Conservation (phyloP, 2,797 vertebrate species). For the Gymnocypris eckloni region DNA sequence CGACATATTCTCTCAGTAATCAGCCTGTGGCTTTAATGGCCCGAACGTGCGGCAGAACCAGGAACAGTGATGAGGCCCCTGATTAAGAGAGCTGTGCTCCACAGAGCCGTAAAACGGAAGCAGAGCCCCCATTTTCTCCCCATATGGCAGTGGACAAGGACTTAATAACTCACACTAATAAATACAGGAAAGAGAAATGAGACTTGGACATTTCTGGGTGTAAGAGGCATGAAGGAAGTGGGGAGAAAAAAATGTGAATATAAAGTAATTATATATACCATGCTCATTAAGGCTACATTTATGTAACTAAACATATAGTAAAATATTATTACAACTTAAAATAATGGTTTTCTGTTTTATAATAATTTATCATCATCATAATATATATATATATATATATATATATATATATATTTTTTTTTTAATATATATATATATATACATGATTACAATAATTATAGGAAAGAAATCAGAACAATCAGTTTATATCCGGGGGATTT, state of each 20-base stretch:
- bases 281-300: no score
- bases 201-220: conserved; percentile 13
- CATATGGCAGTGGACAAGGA: conserved; percentile 76
- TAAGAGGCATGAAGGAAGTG: neutral
- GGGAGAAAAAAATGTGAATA: neutral
- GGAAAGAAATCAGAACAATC: no score
- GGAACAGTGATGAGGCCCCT: conserved; percentile 76
- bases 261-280: neutral
- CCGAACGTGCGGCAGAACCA: conserved; percentile 77
- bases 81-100: conserved; percentile 78
- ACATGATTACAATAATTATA: no score
- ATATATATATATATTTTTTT: no score
- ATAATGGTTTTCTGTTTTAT: no score
- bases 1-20: conserved; percentile 80
- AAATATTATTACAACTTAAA: no score
- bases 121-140: conserved; percentile 73
- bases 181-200: conserved; percentile 59
- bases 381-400: no score
- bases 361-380: no score
- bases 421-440: no score
- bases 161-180: conserved; percentile 74
- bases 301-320: no score
- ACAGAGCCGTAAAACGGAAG: conserved; percentile 71
- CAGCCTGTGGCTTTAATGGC: conserved; percentile 76
- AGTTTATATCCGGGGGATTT: no score